A percentile compares a stretch with the other conserved stretches of the same genome.
phyloP scores from a whole-genome alignment of 2,113 vertebrate species.

The Brachyhypopomus gauderio region DNA sequence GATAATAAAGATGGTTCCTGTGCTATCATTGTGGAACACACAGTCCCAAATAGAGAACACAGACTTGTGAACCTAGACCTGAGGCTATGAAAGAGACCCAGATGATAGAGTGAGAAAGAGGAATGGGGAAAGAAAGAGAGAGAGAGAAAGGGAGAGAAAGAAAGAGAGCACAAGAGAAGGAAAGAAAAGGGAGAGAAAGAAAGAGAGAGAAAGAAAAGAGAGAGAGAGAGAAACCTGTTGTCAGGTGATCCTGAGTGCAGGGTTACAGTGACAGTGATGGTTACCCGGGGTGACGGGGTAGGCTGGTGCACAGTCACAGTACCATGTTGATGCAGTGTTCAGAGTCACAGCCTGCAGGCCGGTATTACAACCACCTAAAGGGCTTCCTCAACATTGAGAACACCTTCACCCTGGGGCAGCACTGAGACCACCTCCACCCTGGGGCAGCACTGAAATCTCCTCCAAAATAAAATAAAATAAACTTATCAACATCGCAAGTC shows the following conservation, averaged over 20 bases:
- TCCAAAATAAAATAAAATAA: neutral
- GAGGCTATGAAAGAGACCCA: neutral
- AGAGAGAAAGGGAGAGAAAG: neutral
- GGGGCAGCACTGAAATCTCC: too few species aligned
- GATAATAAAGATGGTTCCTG: too few species aligned
- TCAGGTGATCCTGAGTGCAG: too few species aligned
- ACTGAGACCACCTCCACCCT: too few species aligned
- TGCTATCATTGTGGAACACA: too few species aligned
- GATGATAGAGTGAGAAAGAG: neutral
- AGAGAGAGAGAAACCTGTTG: too few species aligned
- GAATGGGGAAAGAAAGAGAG: neutral
- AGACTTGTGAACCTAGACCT: too few species aligned
- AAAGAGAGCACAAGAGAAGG: neutral
- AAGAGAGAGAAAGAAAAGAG: too few species aligned
- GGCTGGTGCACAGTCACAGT: constrained; percentile 10
- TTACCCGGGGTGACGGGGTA: constrained; percentile 14
- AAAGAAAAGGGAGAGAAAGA: too few species aligned
- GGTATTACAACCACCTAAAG: constrained; percentile 12
- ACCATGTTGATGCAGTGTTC: constrained; percentile 13
- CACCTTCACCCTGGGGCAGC: neutral
- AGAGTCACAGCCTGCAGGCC: neutral
- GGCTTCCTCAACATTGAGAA: neutral
- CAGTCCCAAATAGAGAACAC: too few species aligned
- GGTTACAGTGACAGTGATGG: too few species aligned
- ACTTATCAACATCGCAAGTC: neutral